A percentile compares a stretch with the other conserved stretches of the same genome.
These are phyloP conservation scores for Philopedon plagiatum DNA, from an alignment of 2,888 invertebrate genomes.

Conservation along the genomic window DNA sequence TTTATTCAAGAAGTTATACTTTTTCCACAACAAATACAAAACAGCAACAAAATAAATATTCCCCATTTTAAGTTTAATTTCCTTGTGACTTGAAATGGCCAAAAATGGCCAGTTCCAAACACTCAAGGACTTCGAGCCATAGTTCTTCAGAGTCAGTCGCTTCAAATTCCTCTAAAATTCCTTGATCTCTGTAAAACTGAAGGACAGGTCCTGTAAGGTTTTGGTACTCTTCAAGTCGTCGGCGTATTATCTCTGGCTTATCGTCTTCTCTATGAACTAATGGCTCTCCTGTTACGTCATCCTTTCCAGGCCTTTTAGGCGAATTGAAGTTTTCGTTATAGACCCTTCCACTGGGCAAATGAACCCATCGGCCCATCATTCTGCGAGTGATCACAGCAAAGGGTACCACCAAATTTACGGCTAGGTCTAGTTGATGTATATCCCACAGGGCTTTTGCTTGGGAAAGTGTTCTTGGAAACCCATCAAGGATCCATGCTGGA, in stretches of 20 bases:
- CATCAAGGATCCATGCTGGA: slow-evolving; percentile 87
- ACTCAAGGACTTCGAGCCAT: slow-evolving; percentile 86
- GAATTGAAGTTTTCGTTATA: slow-evolving; percentile 95
- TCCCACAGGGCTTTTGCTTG: slow-evolving; percentile 87
- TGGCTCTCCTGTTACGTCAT: slow-evolving; percentile 10
- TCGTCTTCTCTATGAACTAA: slow-evolving; percentile 86
- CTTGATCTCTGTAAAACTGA: slow-evolving; percentile 81
- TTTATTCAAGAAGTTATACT: too few species aligned
- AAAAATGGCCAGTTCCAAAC: too few species aligned
- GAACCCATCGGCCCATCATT: slow-evolving; percentile 91
- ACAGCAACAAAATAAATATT: too few species aligned
- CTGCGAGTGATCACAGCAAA: slow-evolving; percentile 87
- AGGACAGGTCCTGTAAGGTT: slow-evolving; percentile 86
- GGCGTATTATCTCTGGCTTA: slow-evolving; percentile 86
- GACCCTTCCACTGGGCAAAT: slow-evolving; percentile 90
- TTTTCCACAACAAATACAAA: too few species aligned
- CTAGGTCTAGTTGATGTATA: slow-evolving; percentile 82
- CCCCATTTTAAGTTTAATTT: too few species aligned
- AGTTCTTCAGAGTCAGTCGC: slow-evolving; percentile 93
- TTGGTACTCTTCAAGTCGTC: slow-evolving; percentile 85
- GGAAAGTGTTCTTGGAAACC: slow-evolving; percentile 82
- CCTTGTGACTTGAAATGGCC: too few species aligned
- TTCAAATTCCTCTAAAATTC: slow-evolving; percentile 84
- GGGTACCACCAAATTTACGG: slow-evolving; percentile 90
- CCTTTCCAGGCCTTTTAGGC: slow-evolving; percentile 82